phyloP scores from a whole-genome alignment of 2,797 vertebrate species.

The Clangula hyemalis region DNA sequence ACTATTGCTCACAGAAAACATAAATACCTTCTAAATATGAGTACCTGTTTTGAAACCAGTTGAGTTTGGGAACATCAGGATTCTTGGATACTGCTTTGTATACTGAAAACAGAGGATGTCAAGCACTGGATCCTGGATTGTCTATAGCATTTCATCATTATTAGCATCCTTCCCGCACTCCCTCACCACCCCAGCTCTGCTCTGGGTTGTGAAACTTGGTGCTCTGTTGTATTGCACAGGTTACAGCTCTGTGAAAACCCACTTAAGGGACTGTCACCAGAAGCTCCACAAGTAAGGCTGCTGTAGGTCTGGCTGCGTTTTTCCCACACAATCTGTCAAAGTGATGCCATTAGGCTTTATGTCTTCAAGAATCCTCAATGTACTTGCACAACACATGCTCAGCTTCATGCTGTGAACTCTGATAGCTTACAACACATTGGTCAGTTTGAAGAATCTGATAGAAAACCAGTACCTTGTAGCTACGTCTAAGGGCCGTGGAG shows the following conservation, averaged over 20 bases:
- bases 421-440: neutral
- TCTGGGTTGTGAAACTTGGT: neutral
- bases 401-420: neutral
- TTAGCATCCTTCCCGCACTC: fast-evolving
- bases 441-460: neutral
- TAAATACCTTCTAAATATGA: neutral
- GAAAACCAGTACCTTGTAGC: neutral
- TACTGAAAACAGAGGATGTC: neutral
- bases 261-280: no score
- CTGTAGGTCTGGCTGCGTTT: neutral
- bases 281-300: neutral
- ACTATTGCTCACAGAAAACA: neutral
- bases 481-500: neutral
- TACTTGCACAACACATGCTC: neutral
- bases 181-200: fast-evolving
- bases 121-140: neutral
- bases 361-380: neutral
- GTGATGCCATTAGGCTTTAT: neutral
- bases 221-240: neutral
- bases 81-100: fast-evolving
- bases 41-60: fast-evolving
- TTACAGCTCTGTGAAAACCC: neutral
- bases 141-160: neutral
- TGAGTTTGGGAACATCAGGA: neutral
- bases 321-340: neutral